phyloP scores from a whole-genome alignment of 2,797 vertebrate species.

The Epinephelus malabaricus region DNA sequence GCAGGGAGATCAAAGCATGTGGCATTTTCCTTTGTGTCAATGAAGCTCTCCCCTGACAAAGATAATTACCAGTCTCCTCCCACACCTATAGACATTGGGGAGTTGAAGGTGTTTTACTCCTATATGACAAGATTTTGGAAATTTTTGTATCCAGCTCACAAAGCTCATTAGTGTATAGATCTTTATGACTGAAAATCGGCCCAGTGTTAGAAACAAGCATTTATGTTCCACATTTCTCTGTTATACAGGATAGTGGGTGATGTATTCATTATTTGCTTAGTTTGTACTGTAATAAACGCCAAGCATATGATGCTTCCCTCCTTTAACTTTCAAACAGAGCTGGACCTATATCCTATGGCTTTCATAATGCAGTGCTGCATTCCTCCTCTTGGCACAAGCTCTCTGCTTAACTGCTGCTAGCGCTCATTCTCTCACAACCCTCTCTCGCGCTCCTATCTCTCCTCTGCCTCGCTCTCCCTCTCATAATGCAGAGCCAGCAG shows the following conservation, averaged over 20 bases:
- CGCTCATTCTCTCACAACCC: slow-evolving; percentile 74
- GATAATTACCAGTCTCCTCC: slow-evolving; percentile 55
- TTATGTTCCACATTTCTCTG: neutral
- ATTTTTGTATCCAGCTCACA: slow-evolving; percentile 16
- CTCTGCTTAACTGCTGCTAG: slow-evolving; percentile 86
- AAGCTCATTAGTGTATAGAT: neutral
- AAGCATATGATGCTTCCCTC: slow-evolving; percentile 37
- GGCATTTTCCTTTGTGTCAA: slow-evolving; percentile 60
- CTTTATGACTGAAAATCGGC: neutral
- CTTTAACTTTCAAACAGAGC: slow-evolving; percentile 58
- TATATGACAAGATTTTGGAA: slow-evolving; percentile 20
- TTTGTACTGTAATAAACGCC: slow-evolving; percentile 11
- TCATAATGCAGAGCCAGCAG: slow-evolving; percentile 88
- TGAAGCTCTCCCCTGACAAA: slow-evolving; percentile 64
- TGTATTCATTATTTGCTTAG: slow-evolving; percentile 33
- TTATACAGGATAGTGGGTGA: slow-evolving; percentile 7
- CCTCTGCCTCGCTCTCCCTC: slow-evolving; percentile 76
- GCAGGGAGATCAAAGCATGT: slow-evolving; percentile 67
- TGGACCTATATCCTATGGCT: slow-evolving; percentile 79
- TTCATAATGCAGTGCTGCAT: slow-evolving; percentile 88
- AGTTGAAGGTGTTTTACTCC: slow-evolving; percentile 46
- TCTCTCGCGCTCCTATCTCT: slow-evolving; percentile 59
- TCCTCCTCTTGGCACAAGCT: slow-evolving; percentile 86
- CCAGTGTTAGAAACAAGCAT: slow-evolving; percentile 15
- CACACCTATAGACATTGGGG: slow-evolving; percentile 31